Evolutionary conservation across 2,113 vertebrate genomes (phyloP).

Genomic region (Coptodon bakossiorum): DNA sequence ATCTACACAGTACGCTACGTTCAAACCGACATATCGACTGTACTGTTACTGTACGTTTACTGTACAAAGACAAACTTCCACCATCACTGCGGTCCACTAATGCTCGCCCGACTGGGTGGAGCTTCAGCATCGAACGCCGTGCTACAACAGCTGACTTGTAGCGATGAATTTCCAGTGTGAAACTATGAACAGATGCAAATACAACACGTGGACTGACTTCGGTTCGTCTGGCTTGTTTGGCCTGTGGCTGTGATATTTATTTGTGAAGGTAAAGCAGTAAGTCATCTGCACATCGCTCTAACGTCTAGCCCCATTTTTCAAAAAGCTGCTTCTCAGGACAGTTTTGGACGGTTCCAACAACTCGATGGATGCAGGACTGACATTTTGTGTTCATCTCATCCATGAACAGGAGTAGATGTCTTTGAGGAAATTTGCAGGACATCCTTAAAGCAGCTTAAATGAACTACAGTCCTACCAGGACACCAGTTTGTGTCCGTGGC

Average conservation of each 20-base stretch:
- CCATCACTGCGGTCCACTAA: constrained; percentile 6
- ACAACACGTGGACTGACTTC: background rate
- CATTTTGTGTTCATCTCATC: background rate
- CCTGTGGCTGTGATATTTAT: background rate
- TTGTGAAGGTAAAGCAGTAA: background rate
- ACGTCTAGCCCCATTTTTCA: background rate
- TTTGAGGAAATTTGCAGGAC: background rate
- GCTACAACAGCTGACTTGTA: background rate
- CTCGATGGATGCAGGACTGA: background rate
- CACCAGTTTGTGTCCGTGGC: background rate
- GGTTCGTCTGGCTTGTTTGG: background rate
- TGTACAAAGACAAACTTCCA: constrained; percentile 35
- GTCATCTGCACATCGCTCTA: background rate
- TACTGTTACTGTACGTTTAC: constrained; percentile 26
- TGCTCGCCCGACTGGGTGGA: background rate
- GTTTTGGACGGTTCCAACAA: background rate
- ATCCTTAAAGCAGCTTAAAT: background rate
- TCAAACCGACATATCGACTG: constrained; percentile 18
- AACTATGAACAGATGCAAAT: background rate
- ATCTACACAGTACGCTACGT: constrained; percentile 13
- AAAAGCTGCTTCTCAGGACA: background rate
- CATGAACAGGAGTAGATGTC: background rate
- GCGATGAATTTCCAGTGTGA: background rate
- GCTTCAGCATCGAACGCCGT: background rate
- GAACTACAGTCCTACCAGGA: background rate